Percentiles rank a stretch among this genome's conserved stretches.
These are phyloP conservation scores for Sinotaia quadrata DNA, from an alignment of 2,888 invertebrate genomes.

Conservation along the genomic window DNA sequence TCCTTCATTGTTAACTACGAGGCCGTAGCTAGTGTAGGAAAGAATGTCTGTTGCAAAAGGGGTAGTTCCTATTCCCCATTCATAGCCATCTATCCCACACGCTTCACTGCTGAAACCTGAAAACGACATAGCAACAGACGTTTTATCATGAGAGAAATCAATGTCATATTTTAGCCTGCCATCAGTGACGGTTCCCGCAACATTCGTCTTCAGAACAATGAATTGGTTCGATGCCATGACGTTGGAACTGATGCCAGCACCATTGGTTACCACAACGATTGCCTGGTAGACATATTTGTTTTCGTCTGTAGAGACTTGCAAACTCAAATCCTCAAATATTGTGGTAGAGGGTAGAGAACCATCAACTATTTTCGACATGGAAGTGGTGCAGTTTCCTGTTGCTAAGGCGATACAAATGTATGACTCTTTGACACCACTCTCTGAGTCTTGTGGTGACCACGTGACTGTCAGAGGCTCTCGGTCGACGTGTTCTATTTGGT, in stretches of 20 bases:
- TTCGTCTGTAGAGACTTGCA: not conserved
- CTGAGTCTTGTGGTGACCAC: slow-evolving; percentile 13
- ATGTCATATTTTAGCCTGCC: slow-evolving; percentile 45
- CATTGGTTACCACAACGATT: slow-evolving; percentile 33
- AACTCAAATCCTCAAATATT: not conserved
- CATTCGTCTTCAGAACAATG: slow-evolving; percentile 35
- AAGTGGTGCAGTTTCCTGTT: too few species aligned
- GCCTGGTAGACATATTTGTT: slow-evolving; percentile 32
- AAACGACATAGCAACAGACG: slow-evolving; percentile 53
- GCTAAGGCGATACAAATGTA: slow-evolving; percentile 12
- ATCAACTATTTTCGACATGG: not conserved
- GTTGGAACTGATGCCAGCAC: slow-evolving; percentile 34
- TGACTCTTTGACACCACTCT: slow-evolving; percentile 14
- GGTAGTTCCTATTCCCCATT: slow-evolving; percentile 53
- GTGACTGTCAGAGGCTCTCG: slow-evolving; percentile 19
- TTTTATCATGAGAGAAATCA: slow-evolving; percentile 44
- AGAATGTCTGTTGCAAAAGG: slow-evolving; percentile 50
- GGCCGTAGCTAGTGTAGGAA: slow-evolving; percentile 50
- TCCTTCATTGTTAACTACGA: slow-evolving; percentile 50
- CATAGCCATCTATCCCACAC: slow-evolving; percentile 53
- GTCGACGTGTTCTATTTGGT: slow-evolving; percentile 16
- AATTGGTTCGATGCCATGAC: slow-evolving; percentile 33
- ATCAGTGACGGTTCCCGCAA: slow-evolving; percentile 51
- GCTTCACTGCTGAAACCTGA: slow-evolving; percentile 55
- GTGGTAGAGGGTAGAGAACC: not conserved